Percentiles rank a stretch among this genome's conserved stretches.
These are phyloP conservation scores for Rhagium mordax DNA, from an alignment of 2,888 invertebrate species.

Conservation along the genomic window DNA sequence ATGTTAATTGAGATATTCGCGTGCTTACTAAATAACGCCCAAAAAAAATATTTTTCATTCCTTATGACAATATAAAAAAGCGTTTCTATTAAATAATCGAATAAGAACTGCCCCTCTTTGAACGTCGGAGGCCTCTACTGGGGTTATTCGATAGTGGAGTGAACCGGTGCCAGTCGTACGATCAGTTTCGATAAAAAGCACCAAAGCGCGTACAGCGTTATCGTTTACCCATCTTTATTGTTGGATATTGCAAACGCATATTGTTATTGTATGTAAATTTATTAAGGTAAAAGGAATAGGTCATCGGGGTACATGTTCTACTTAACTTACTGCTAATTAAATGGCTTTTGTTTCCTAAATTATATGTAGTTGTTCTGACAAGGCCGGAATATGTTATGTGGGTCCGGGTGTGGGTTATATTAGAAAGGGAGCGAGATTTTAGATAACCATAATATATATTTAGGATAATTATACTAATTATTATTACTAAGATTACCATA, in stretches of 20 bases:
- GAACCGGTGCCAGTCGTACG: background rate
- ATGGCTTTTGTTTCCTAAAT: constrained; percentile 34
- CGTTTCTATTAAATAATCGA: background rate
- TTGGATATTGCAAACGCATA: constrained; percentile 38
- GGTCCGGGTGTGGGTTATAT: background rate
- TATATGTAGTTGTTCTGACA: constrained; percentile 9
- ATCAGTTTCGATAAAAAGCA: constrained; percentile 17
- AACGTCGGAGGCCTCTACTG: background rate
- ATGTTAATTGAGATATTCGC: too few species aligned
- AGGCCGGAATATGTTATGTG: background rate
- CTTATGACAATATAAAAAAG: background rate
- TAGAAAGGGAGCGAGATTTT: background rate
- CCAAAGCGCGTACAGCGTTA: constrained; percentile 34
- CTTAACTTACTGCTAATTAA: constrained; percentile 37
- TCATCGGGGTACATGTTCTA: constrained; percentile 26
- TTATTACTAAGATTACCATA: background rate
- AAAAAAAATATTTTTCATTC: too few species aligned
- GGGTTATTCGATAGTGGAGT: background rate
- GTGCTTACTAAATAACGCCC: too few species aligned
- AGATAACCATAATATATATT: too few species aligned
- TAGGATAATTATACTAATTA: background rate
- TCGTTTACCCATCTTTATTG: constrained; percentile 45
- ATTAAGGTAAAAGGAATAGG: constrained; percentile 42
- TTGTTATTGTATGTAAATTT: constrained; percentile 44
- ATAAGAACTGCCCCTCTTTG: background rate